These are phyloP conservation scores for Argya squamiceps DNA, from an alignment of 2,797 vertebrate genomes.

Conservation along the genomic window DNA sequence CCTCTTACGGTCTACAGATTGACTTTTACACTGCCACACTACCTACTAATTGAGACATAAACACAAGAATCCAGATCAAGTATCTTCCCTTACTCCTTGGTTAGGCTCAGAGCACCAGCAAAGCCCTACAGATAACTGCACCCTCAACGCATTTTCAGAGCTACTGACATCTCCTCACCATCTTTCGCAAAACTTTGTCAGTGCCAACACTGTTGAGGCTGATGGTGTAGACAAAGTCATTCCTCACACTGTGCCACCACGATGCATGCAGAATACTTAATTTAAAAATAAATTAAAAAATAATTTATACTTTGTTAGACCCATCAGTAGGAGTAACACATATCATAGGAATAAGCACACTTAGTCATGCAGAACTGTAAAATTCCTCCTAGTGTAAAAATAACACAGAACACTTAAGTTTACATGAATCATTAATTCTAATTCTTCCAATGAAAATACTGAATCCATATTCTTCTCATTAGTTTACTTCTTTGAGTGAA, in stretches of 20 bases:
- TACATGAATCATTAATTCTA: slow-evolving; percentile 1
- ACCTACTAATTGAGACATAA: neutral
- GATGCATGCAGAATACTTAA: neutral
- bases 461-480: neutral
- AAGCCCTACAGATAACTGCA: neutral
- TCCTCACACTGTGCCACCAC: neutral
- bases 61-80: neutral
- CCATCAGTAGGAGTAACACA: neutral
- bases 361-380: neutral
- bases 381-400: neutral
- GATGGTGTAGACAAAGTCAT: neutral
- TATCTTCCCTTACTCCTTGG: neutral
- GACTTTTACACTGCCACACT: neutral
- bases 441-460: neutral
- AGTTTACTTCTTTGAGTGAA: slow-evolving; percentile 4
- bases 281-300: neutral
- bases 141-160: neutral
- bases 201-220: neutral
- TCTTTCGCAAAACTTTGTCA: neutral
- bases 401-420: neutral
- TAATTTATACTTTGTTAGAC: neutral
- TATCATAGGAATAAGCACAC: neutral
- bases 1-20: neutral
- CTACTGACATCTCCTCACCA: neutral
- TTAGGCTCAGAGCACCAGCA: neutral